Base-by-base conservation (phyloP, 2,888 invertebrate genomes). In the Seladonia tumulorum region DNA sequence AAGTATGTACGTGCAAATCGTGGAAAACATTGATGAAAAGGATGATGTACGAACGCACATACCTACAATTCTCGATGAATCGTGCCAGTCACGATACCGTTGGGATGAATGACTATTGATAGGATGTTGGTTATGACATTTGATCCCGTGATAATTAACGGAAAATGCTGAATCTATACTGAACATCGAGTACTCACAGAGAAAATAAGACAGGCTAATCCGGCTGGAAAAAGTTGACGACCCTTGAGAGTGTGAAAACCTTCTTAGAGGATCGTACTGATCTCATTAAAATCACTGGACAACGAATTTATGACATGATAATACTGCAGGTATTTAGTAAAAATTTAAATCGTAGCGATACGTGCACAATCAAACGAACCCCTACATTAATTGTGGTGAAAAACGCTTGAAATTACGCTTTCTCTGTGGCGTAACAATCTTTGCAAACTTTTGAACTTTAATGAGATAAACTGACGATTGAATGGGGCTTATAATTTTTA, bases 141-240 rank as follows among this genome's bases (percentile, higher is more conserved):
- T 49, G 74, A 16, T 78, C 45, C 12, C 29, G 22, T n/a, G 49
- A 83, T 63, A 78, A 63, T 75, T 74, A 35, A 47, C 49, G 76
- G 29, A 66, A 53, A 83, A 57, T 39, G 35, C n/a, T 53, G 72
- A 76, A 57, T 60, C 39, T 42, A 82, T 68, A 74, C 73, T 57
- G 83, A 74, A 83, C 68, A 66, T 77, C 57, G 25, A 49, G 35
- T n/a, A 35, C 39, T n/a, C 14, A 42, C 71, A 53, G 25, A 25
- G 45, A 82, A 45, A 80, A 82, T 49, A 57, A 83, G 73, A 45
- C n/a, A 12, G 73, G 18, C 74, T 72, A 84, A 84, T 83, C 49
- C 49, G 77, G n/a, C 57, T 63, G 76, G 73, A 83, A 83, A 82
- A 74, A 47, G 73, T 77, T 57, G 73, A 77, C 47, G 25, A 22